Evolutionary conservation across 2,113 vertebrate species (phyloP).

Genomic region (Phaethornis superciliosus): DNA sequence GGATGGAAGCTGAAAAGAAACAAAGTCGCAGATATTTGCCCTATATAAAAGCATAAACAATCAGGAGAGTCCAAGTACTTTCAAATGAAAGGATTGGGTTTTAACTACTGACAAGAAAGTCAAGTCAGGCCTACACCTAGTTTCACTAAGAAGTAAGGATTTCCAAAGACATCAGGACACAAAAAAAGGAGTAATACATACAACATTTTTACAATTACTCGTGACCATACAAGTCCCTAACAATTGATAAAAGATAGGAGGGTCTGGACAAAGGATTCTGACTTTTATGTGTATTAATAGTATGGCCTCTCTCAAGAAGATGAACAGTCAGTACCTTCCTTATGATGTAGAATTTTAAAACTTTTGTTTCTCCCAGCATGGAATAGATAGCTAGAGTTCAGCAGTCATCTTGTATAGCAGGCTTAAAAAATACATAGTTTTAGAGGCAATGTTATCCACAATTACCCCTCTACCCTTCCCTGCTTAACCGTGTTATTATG

Average conservation of each 20-base stretch:
- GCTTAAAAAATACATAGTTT: not conserved
- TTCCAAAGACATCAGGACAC: not conserved
- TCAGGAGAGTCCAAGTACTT: not conserved
- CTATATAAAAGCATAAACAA: not conserved
- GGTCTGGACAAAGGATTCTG: not conserved
- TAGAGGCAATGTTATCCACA: not conserved
- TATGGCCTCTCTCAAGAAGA: not conserved
- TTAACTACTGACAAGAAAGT: not conserved
- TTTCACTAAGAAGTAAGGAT: not conserved
- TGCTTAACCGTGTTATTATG: not conserved
- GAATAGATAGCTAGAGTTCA: not conserved
- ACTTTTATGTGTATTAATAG: not conserved
- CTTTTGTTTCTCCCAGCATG: not conserved
- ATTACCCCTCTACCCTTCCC: not conserved
- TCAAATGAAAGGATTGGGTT: not conserved
- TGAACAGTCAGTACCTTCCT: not conserved
- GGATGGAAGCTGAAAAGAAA: not conserved
- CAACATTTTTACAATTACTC: not conserved
- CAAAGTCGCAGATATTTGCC: not conserved
- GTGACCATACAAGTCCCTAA: not conserved
- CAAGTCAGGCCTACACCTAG: not conserved
- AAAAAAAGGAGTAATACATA: not conserved
- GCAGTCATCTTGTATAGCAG: not conserved
- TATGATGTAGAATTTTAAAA: not conserved
- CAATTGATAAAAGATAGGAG: not conserved